Conservation (phyloP, 30 jellyfish, hydroid and myxozoan genomes). For the Aurelia coerulea region DNA sequence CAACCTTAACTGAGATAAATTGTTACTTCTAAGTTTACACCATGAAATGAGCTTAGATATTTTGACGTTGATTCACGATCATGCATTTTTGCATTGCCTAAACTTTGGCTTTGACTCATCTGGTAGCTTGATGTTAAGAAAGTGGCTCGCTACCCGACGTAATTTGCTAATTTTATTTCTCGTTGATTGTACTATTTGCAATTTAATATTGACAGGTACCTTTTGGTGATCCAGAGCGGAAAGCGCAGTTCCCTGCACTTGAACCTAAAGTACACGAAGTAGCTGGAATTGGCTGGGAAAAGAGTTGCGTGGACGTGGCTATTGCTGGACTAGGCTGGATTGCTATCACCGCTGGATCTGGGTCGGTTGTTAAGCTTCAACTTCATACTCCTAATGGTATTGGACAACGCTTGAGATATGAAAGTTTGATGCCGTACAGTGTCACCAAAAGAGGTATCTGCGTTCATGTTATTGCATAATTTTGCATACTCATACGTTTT, state of each 20-base stretch:
- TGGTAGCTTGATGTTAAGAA: no score
- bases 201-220: constrained; percentile 61
- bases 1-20: no score
- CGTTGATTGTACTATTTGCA: no score
- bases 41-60: no score
- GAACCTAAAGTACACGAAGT: constrained; percentile 58
- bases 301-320: constrained; percentile 69
- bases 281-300: constrained; percentile 77
- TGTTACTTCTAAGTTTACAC: no score
- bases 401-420: constrained; percentile 77
- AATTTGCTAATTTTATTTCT: no score
- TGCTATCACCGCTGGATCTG: constrained; percentile 78
- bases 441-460: constrained; percentile 76
- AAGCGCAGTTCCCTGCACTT: constrained; percentile 67
- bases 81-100: no score
- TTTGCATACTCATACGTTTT: no score
- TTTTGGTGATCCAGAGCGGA: constrained; percentile 70
- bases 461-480: not conserved
- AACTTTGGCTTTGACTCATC: no score
- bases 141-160: no score
- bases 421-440: constrained; percentile 78
- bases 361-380: constrained; percentile 39
- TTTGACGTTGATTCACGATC: no score
- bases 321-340: constrained; percentile 95
- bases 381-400: constrained; percentile 90